Base-by-base conservation (phyloP, 2,113 vertebrate species). In the Melierax canorus region DNA sequence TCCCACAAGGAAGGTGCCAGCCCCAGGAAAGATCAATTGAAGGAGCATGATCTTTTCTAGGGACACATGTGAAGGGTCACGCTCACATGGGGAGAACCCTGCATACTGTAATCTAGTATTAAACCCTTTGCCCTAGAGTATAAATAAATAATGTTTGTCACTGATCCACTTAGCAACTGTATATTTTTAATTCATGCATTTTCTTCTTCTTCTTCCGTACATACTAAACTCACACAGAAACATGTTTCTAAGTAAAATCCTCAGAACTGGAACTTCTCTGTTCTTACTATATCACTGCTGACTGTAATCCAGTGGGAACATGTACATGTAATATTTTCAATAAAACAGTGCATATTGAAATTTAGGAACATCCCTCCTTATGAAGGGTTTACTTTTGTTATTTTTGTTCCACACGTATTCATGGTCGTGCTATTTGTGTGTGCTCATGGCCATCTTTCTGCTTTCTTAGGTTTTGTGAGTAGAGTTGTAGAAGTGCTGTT, bases 61-160 rank as follows among this genome's bases (percentile, higher is more conserved):
- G 80, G 78, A 93, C 43, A 24, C 58, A 34, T 27, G 21, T 39
- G 51, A 64, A 50, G 81, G 82, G 69, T 58, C 53, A 50, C 5
- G 60, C 55, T 92, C 88, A 58, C 74, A 12, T 64, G 88, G 85
- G 90, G 88, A 96, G 83, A 56, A 34, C 63, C 32, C 86, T 19
- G 39, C 60, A 30, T 83, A 69, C 94, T 59, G 91, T 95, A 88
- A 96, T 86, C 92, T 92, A n/a, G 73, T 18, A 92, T 92, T 95
- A 96, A 96, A 97, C 96, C 87, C 66, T 68, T 63, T 91, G 75
- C 88, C 94, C 97, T 11, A 2, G 79, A 87, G 94, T 74, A 64
- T 85, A 90, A 96, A 96, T 96, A 96, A 97, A 97, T 97, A 97
- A 95, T 94, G 91, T 73, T 79, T 92, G 94, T 94, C 97, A 86